Base-by-base conservation (phyloP, 2,888 invertebrate genomes). In the Drosophila prolongata region DNA sequence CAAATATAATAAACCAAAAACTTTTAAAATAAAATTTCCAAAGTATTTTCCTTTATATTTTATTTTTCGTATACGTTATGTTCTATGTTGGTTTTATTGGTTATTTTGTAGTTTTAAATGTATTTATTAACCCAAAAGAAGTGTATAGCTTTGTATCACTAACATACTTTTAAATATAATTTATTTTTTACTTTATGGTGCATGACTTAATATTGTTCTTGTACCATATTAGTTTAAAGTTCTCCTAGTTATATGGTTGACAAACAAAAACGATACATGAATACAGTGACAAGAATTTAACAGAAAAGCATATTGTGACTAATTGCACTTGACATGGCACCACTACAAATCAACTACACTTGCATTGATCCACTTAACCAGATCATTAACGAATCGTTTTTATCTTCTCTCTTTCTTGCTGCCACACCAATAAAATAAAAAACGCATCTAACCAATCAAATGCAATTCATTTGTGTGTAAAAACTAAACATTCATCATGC, bases 321-420 rank as follows among this genome's bases (percentile, higher is more conserved):
- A 54, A 44, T 14, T 24, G 27, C 16, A 61, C 60, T 27, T 14
- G 47, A 27, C 30, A 35, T n/a, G 13, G 14, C 56, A 34, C 34
- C 35, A 43, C 38, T 3, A 49, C 19, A 34, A 3, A 24, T 19
- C 47, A 34, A 19, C 19, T 34, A 30, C n/a, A 40, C 19, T 34
- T 6, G 4, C 59, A 60, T 58, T 57, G 10, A 5, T 30, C 40
- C 47, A 71, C 37, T 37, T 82, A 77, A 83, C 34, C 65, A 72
- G 75, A 65, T 85, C 90, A 89, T 89, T 89, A 89, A 89, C 90
- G 70, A 77, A 80, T 76, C 79, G 79, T 83, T 88, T 47, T 89
- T 80, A 80, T 88, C 82, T 88, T 83, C 76, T 90, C 74, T 88
- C 78, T 85, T 77, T 62, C 57, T 75, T 74, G 88, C 86, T 80